A percentile compares a stretch with the other conserved stretches of the same genome.
These are phyloP conservation scores for Mongoloraphidia duomilia DNA, from an alignment of 2,888 invertebrate genomes.

Conservation along the genomic window DNA sequence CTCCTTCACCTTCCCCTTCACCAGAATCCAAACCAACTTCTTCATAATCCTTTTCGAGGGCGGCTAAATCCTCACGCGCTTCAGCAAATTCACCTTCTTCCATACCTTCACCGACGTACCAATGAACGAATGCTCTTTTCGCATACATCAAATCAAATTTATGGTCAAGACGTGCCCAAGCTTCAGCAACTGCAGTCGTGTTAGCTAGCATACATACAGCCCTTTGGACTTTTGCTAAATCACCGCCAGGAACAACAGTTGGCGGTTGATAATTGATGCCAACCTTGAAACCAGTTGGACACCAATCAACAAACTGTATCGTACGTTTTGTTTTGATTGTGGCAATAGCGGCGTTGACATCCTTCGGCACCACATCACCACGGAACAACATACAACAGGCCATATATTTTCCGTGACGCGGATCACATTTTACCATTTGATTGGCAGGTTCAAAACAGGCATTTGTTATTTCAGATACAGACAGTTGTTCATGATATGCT, in stretches of 20 bases:
- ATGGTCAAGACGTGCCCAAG: slow-evolving; percentile 50
- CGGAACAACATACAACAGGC: slow-evolving; percentile 40
- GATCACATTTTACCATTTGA: slow-evolving; percentile 43
- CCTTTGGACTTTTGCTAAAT: slow-evolving; percentile 43
- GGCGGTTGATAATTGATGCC: slow-evolving; percentile 37
- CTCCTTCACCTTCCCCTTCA: slow-evolving; percentile 34
- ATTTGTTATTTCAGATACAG: slow-evolving; percentile 42
- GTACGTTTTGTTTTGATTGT: slow-evolving; percentile 41
- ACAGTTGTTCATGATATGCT: slow-evolving; percentile 40
- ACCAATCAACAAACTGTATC: slow-evolving; percentile 27
- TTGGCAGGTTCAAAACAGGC: slow-evolving; percentile 47
- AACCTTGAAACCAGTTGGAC: slow-evolving; percentile 28
- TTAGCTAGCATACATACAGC: slow-evolving; percentile 55
- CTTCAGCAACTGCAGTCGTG: slow-evolving; percentile 52
- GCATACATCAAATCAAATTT: slow-evolving; percentile 57
- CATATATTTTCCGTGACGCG: slow-evolving; percentile 38
- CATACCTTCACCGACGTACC: slow-evolving; percentile 72
- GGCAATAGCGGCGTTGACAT: slow-evolving; percentile 40
- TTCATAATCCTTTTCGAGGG: slow-evolving; percentile 54
- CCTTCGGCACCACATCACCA: slow-evolving; percentile 29
- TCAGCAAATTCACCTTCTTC: slow-evolving; percentile 67
- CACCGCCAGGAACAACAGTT: slow-evolving; percentile 34
- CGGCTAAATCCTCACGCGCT: slow-evolving; percentile 59
- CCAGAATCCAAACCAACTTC: slow-evolving; percentile 50
- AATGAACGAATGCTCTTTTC: slow-evolving; percentile 53